Base-by-base conservation (phyloP, 2,888 invertebrate genomes). In the Lottia gigantea region DNA sequence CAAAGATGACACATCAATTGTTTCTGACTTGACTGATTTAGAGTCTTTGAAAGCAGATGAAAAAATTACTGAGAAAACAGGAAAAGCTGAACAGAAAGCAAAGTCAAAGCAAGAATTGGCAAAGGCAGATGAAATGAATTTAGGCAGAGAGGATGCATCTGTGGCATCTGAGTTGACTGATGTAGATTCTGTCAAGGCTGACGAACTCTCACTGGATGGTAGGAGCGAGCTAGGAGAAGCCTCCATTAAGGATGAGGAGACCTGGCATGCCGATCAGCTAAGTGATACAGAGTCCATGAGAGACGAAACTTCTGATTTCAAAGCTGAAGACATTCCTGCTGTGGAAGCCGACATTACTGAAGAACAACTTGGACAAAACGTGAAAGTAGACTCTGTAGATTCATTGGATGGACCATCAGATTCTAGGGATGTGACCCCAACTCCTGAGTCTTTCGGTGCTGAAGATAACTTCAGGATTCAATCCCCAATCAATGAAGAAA, bases 381-480 rank as follows among this genome's bases (percentile, higher is more conserved):
- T 46, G 14, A 45, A n/a, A 3, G 15, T 26, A 16, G 66, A 66
- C 25, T 25, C 46, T 23, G 66, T 49, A n/a, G 49, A 66, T 25
- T 25, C 46, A 47, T 66, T 49, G 26, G 46, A 23, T n/a, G 63
- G 64, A 31, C 31, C 46, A 2, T 63, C 16, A 16, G 23, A 62
- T 3, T 40, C 40, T 40, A 40, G 11, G 7, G 40, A 40, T 40
- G 40, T 40, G 40, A 40, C 40, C 40, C 40, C 40, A 40, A 40
- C 40, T 40, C 40, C 40, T 40, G 46, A 55, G 25, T 12, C 49
- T 8, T 46, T 19, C 8, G 55, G 16, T 23, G 26, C 15, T 25
- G 55, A 69, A 55, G 64, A 64, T 26, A 40, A 67, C 19, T 15
- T 23, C 15, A 19, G n/a, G n/a, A 19, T 55, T 19, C 55, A 55